These are phyloP conservation scores for Tigriopus japonicus DNA, from an alignment of 1,140 invertebrate genomes.

Conservation along the genomic window DNA sequence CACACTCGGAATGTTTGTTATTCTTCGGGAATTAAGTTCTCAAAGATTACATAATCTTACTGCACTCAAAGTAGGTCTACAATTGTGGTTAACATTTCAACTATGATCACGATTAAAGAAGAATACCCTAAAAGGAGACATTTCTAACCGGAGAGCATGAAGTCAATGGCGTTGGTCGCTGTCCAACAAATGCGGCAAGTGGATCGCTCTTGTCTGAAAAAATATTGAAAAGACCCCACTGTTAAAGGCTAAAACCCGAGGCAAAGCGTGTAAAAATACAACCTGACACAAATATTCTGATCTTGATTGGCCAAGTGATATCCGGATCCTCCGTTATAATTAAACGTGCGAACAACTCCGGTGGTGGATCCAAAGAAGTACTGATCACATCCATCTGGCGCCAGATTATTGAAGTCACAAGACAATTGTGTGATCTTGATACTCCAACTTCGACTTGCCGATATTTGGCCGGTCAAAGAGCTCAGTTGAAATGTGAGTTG, in stretches of 20 bases:
- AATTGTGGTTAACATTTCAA: too few species aligned
- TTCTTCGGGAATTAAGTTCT: too few species aligned
- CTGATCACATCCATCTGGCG: slow-evolving; percentile 22
- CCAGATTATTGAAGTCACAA: slow-evolving; percentile 14
- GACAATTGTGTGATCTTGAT: slow-evolving; percentile 3
- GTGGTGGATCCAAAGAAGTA: slow-evolving; percentile 18
- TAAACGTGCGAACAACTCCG: slow-evolving; percentile 21
- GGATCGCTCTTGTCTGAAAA: background rate
- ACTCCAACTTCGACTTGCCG: background rate
- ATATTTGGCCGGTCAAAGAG: background rate
- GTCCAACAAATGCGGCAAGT: background rate
- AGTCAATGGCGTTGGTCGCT: background rate
- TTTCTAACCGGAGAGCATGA: background rate
- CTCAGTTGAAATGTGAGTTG: background rate
- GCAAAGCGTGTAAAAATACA: background rate
- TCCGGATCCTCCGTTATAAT: slow-evolving; percentile 19
- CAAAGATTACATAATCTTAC: too few species aligned
- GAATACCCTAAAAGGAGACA: too few species aligned
- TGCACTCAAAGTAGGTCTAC: too few species aligned
- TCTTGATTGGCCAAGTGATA: slow-evolving; percentile 19
- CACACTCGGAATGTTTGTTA: too few species aligned
- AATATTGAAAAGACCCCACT: background rate
- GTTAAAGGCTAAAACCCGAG: background rate
- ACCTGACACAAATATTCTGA: slow-evolving; percentile 21
- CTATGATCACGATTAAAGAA: too few species aligned